Conservation (phyloP, 2,888 invertebrate genomes). For the Seira sanloemensis region DNA sequence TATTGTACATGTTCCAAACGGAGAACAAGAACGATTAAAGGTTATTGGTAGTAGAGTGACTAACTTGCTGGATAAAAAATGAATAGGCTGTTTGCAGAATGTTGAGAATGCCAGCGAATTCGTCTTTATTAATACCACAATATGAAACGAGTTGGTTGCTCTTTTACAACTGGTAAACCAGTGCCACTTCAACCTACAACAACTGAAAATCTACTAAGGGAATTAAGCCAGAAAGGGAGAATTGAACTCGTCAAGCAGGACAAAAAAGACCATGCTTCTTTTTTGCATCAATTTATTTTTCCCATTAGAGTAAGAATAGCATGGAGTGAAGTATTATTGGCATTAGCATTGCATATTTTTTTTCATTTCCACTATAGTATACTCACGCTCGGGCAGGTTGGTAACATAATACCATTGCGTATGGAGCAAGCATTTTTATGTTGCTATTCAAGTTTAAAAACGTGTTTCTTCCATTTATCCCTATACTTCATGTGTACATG, state of each 20-base stretch:
- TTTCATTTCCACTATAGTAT: too few species aligned
- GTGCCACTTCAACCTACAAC: constrained; percentile 61
- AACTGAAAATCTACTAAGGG: background rate
- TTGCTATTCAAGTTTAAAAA: background rate
- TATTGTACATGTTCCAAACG: background rate
- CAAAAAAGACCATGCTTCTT: background rate
- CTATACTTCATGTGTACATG: background rate
- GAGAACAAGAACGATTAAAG: constrained; percentile 29
- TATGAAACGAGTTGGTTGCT: constrained; percentile 60
- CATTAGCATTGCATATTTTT: background rate
- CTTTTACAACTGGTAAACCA: constrained; percentile 60
- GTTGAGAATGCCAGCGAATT: background rate
- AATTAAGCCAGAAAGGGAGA: constrained; percentile 37
- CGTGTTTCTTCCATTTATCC: background rate
- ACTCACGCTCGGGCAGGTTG: background rate
- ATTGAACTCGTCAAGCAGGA: constrained; percentile 38
- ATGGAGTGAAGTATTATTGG: background rate
- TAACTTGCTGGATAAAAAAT: constrained; percentile 65
- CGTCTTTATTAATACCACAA: constrained; percentile 29
- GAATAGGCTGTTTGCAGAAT: background rate
- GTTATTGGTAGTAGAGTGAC: constrained; percentile 63
- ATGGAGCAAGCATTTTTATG: constrained; percentile 14
- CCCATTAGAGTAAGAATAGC: background rate
- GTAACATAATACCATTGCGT: constrained; percentile 31
- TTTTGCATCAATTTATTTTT: background rate